Base-by-base conservation (phyloP, 1,140 invertebrate genomes). In the Caenorhabditis brenneri region DNA sequence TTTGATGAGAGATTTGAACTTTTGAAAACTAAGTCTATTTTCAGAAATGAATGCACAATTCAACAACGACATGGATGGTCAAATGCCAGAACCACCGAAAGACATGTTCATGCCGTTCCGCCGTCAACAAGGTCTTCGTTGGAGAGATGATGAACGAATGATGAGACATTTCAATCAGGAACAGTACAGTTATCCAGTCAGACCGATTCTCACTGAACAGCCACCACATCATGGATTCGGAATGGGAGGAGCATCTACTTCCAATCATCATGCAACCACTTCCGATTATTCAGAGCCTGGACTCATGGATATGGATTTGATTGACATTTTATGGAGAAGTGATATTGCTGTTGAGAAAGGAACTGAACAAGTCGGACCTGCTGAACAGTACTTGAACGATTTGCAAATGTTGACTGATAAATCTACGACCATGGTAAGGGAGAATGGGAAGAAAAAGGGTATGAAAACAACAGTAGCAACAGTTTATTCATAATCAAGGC, bases 281-380 rank as follows among this genome's bases (percentile, higher is more conserved):
- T 46, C 46, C 29, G 55, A 65, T n/a, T 49, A 31, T n/a, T 36
- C 36, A n/a, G 16, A 5, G 10, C n/a, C 36, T 22, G 12, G 36
- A n/a, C 33, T 89, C 36, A 48, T 89, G 85, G 89, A 90, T 80
- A 88, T 89, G 49, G 89, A 90, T 46, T 86, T 88, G 27, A 90
- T 90, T 49, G 89, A 90, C 81, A 79, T 87, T 16, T 87, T 85
- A 27, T 90, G 89, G 89, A 84, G 89, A 33, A 60, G 74, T 16
- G 89, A 90, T 79, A 91, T 90, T 60, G 89, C 91, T 12, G 51
- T 53, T 42, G 89, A 90, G 82, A 90, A 90, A 78, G 86, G 88
- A 29, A 27, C 36, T 10, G 12, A 22, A 39, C 36, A 33, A 33
- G n/a, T 79, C 0, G 58, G 29, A 16, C 86, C 84, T 29, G 33